Evolutionary conservation across 2,113 vertebrate species (phyloP), one percentile per base, ranked within the genome.

Genomic region (Physeter macrocephalus): DNA sequence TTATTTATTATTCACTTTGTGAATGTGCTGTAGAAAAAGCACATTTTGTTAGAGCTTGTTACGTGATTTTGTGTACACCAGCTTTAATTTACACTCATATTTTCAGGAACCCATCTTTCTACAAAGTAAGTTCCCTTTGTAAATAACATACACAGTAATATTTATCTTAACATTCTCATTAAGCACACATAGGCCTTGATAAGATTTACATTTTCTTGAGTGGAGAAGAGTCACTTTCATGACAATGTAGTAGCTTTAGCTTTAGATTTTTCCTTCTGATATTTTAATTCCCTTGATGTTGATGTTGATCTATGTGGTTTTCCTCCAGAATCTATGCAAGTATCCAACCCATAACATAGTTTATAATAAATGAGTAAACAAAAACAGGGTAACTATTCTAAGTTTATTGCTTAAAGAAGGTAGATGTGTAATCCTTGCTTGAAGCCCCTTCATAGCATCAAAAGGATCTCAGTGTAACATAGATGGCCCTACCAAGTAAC

Each of bases 261-360:
- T 78, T 93, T 90, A 57, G 1, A 23, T 54, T 46, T 96, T 90
- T 86, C 54, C 52, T 83, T 43, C 2, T 64, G 34, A 29, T 82
- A 59, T 87, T 96, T 72, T 90, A 87, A 95, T 95, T 86, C 1
- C 8, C 5, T 86, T 94, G 6, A 57, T 94, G 52, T 86, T 94
- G 8, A 64, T 94, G 52, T 89, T 57, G 1, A 46, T 66, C 15
- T 59, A 0, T 67, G 1, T 39, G 29, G 2, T 7, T 84, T 96
- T 74, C 25, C 74, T 67, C 46, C 12, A 67, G 18, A 43, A 78
- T 75, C 12, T n/a, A 20, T 6, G 4, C 20, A 20, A 27, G 1
- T 83, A 77, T 77, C 66, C 41, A 49, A 20, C 6, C 2, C 3
- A 59, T 61, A 83, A 39, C 1, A n/a, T 12, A 43, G 11, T 59